Base-by-base conservation (phyloP, 1,140 invertebrate species). In the Delia radicum region DNA sequence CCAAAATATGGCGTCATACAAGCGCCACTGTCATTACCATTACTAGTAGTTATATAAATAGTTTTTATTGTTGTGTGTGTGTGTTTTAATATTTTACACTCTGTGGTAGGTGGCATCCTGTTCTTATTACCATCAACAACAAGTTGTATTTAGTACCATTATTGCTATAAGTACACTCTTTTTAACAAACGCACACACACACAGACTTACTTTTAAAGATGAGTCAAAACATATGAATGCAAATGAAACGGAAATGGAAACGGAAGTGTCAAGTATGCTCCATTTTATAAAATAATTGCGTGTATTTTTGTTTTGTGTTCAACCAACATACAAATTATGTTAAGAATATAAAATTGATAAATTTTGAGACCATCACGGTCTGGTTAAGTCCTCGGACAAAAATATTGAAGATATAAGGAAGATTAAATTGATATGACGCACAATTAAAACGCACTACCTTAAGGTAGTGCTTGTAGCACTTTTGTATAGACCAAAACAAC, bases 211-310 rank as follows among this genome's bases (percentile, higher is more conserved):
- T 55, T 18, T 21, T 21, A 55, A 21, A 18, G 18, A 55, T 55
- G 48, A 55, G 48, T 55, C 48, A 55, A 55, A 55, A 55, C 48
- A 55, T 55, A 55, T 55, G 27, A 33, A 67, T 67, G 63, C 63
- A 67, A 67, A 67, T 67, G 26, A 33, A 67, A 28, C 63, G 63
- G 63, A 67, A 28, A 33, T 33, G 63, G 63, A 67, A 67, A 33
- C 31, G 63, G 63, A 67, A 67, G 63, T 33, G 63, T 55, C 63
- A 67, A 67, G 63, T 67, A 24, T 29, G 31, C 27, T 67, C 13
- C 63, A 33, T 29, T 33, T 29, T 29, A 28, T 29, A 33, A 10
- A 67, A 29, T 67, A 29, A 29, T 33, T 67, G 27, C 31, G 15
- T 67, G 27, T 28, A 6, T 67, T 15, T 67, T 27, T 33, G 31